Evolutionary conservation across 2,888 invertebrate genomes (phyloP).

Genomic region (Dryomyza anilis): DNA sequence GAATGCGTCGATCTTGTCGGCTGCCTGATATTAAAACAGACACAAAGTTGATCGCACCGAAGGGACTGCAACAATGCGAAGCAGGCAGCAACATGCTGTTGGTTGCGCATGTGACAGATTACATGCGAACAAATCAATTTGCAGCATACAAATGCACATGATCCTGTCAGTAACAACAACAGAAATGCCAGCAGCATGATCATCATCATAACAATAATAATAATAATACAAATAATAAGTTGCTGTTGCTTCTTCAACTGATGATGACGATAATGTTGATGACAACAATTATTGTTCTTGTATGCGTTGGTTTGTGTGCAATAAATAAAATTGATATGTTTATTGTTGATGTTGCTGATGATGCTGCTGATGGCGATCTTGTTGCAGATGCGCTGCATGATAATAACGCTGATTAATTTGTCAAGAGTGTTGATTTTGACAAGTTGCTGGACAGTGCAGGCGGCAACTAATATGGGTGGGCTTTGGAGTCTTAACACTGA

Average conservation of each 20-base stretch:
- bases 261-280: neutral
- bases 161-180: neutral
- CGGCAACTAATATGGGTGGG: constrained; percentile 3
- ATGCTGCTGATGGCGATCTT: neutral
- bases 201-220: constrained; percentile 27
- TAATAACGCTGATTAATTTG: constrained; percentile 43
- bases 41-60: constrained; percentile 13
- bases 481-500: too few species aligned
- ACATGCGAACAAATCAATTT: constrained; percentile 37
- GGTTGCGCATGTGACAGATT: constrained; percentile 30
- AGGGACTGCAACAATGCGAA: constrained; percentile 23
- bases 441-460: constrained; percentile 9
- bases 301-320: constrained; percentile 19
- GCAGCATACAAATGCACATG: constrained; percentile 3
- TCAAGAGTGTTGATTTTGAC: constrained; percentile 34
- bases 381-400: constrained; percentile 20
- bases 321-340: constrained; percentile 31
- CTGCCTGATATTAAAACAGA: too few species aligned
- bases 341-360: constrained; percentile 22
- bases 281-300: constrained; percentile 23
- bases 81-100: neutral
- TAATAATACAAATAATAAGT: constrained; percentile 27
- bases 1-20: too few species aligned
- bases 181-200: neutral
- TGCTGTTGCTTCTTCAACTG: neutral